Evolutionary conservation across 2,888 invertebrate species (phyloP).

Genomic region (Aphidius colemani): DNA sequence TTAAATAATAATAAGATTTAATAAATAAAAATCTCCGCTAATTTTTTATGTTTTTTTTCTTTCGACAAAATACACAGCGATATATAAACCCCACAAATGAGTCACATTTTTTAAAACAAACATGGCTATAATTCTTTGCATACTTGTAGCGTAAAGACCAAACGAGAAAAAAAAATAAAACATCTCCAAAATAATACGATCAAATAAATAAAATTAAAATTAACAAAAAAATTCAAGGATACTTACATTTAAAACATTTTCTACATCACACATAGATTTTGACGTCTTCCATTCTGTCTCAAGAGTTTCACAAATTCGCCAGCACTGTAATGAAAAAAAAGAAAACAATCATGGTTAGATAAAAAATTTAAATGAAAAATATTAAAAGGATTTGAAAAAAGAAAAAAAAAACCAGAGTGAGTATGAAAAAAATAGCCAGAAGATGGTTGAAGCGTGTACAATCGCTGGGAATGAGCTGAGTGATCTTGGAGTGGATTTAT

Average conservation of each 20-base stretch:
- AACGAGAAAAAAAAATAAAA: conserved; percentile 13
- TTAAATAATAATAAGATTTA: too few relatives aligned
- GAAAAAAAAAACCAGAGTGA: conserved; percentile 12
- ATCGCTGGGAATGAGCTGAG: conserved; percentile 37
- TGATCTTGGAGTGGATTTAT: conserved; percentile 12
- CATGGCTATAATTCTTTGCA: conserved; percentile 34
- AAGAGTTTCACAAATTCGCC: conserved; percentile 54
- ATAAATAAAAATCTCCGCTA: conserved; percentile 5
- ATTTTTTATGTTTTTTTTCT: conserved; percentile 24
- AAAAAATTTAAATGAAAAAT: conserved; percentile 25
- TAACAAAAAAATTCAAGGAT: conserved; percentile 35
- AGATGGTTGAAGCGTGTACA: conserved; percentile 10
- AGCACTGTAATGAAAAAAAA: conserved; percentile 52
- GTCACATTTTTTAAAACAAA: conserved; percentile 41
- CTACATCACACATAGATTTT: conserved; percentile 51
- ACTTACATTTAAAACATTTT: conserved; percentile 50
- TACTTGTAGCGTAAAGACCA: conserved; percentile 8
- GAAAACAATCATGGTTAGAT: conserved; percentile 35
- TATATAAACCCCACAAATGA: conserved; percentile 36
- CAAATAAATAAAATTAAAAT: conserved; percentile 27
- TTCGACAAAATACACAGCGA: conserved; percentile 34
- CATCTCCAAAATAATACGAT: conserved; percentile 19
- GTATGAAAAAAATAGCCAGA: conserved; percentile 7
- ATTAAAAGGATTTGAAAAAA: conserved; percentile 19
- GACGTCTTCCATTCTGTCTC: conserved; percentile 52